phyloP scores from a whole-genome alignment of 2,888 invertebrate species.

The Acleris emargana region DNA sequence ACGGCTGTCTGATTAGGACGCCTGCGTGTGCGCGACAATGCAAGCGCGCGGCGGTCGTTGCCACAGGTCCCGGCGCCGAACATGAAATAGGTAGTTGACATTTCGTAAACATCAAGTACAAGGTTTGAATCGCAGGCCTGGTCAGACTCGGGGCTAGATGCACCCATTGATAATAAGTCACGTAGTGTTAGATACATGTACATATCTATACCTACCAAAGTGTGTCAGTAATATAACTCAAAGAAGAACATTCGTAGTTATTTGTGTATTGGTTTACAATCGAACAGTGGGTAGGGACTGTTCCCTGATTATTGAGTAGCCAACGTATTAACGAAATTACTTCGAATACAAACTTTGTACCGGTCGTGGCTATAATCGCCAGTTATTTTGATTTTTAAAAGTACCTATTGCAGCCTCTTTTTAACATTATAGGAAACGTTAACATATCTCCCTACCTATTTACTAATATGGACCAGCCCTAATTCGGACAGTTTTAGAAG shows the following conservation, averaged over 20 bases:
- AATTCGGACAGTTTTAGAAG: no score
- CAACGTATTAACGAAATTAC: no score
- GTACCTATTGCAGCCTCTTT: no score
- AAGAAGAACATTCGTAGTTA: neutral
- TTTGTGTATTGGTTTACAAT: no score
- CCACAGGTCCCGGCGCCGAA: neutral
- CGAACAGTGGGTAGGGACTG: no score
- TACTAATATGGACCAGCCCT: no score
- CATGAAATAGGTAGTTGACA: neutral
- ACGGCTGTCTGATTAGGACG: neutral
- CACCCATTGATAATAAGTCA: neutral
- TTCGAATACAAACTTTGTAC: no score
- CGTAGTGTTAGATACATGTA: neutral
- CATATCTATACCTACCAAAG: neutral
- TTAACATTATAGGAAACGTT: no score
- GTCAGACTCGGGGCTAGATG: neutral
- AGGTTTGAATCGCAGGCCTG: neutral
- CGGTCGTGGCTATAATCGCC: no score
- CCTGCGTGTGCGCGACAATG: neutral
- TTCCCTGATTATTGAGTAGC: no score
- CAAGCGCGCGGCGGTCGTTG: neutral
- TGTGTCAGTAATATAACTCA: conserved; percentile 1
- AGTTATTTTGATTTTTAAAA: no score
- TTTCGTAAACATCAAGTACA: neutral
- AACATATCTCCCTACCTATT: no score